Conservation (phyloP, 2,797 vertebrate genomes). For the Mus spretus region DNA sequence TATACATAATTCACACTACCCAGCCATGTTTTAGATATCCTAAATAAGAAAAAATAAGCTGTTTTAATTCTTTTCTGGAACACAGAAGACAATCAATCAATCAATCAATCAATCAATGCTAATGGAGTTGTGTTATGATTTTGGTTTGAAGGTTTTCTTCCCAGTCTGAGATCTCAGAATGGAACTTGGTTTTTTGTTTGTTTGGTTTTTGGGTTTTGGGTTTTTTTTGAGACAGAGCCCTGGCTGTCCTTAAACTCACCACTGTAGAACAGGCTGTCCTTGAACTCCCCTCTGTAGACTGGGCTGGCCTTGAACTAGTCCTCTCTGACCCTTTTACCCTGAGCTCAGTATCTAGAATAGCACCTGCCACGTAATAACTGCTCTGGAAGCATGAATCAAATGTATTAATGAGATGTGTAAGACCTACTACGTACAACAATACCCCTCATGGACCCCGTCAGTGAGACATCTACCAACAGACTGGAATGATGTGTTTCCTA, state of each 20-base stretch:
- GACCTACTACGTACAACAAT: neutral
- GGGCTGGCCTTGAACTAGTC: neutral
- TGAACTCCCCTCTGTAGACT: neutral
- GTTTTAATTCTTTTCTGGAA: slow-evolving; percentile 51
- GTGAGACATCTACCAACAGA: neutral
- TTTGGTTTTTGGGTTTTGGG: neutral
- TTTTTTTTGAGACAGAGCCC: neutral
- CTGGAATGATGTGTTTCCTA: neutral
- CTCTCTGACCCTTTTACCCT: neutral
- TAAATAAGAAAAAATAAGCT: neutral
- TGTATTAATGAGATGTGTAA: neutral
- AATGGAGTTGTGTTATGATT: slow-evolving; percentile 27
- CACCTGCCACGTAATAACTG: neutral
- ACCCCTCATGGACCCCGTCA: neutral
- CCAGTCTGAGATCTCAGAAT: neutral
- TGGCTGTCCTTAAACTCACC: neutral
- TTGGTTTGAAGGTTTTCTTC: neutral
- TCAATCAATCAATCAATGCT: slow-evolving; percentile 29
- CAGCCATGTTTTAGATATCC: slow-evolving; percentile 20
- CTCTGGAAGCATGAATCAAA: slow-evolving; percentile 16
- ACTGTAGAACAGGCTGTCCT: neutral
- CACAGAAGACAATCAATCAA: neutral
- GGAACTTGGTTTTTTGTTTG: neutral
- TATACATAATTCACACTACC: slow-evolving; percentile 42
- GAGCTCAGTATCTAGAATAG: neutral